Conservation (phyloP, 2,113 vertebrate species). For the Datnioides undecimradiatus region DNA sequence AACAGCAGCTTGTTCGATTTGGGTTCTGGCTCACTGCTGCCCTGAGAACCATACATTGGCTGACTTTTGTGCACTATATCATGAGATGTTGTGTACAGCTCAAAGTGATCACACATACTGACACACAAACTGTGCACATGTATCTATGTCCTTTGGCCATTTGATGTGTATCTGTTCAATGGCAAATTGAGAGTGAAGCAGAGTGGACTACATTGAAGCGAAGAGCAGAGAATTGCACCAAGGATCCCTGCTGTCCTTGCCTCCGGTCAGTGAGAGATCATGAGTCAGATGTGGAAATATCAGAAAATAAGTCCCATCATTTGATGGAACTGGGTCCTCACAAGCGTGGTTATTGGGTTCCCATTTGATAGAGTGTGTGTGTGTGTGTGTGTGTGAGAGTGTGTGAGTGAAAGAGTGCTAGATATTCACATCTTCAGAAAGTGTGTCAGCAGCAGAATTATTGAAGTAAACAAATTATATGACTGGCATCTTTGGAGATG, state of each 20-base stretch:
- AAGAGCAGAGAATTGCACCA: conserved; percentile 46
- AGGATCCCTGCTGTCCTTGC: conserved; percentile 56
- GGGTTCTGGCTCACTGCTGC: neutral
- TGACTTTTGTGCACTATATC: neutral
- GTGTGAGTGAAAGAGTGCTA: neutral
- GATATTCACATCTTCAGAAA: conserved; percentile 35
- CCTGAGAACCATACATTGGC: neutral
- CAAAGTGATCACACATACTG: neutral
- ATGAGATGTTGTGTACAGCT: neutral
- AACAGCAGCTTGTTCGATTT: neutral
- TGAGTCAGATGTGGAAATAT: conserved; percentile 61
- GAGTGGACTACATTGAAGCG: conserved; percentile 25
- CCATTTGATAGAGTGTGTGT: neutral
- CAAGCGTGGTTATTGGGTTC: neutral
- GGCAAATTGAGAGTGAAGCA: conserved; percentile 39
- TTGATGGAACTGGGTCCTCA: conserved; percentile 20
- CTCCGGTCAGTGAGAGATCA: conserved; percentile 53
- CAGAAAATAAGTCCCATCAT: conserved; percentile 38
- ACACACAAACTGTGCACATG: conserved; percentile 24
- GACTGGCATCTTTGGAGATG: neutral
- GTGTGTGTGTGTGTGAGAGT: neutral
- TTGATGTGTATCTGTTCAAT: conserved; percentile 21
- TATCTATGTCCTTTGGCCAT: conserved; percentile 1
- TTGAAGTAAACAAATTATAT: conserved; percentile 22
- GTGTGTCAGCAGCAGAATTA: conserved; percentile 29